A percentile compares a stretch with the other conserved stretches of the same genome.
phyloP scores from a whole-genome alignment of 2,888 invertebrate species.

The Eremobia ochroleuca region DNA sequence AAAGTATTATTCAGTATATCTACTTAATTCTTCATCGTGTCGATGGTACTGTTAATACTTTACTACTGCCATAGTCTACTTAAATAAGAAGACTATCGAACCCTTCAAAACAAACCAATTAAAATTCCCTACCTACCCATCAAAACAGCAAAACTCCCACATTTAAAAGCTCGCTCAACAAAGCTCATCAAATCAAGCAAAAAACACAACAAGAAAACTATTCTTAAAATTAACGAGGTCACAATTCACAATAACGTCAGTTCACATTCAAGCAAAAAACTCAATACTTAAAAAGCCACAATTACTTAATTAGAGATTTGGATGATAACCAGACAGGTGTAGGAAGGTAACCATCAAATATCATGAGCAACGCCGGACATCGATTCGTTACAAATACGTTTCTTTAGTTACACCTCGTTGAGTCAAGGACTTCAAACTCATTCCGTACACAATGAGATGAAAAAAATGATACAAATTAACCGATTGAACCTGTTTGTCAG shows the following conservation, averaged over 20 bases:
- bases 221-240: slow-evolving; percentile 53
- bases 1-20: neutral
- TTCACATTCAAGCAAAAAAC: slow-evolving; percentile 62
- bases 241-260: slow-evolving; percentile 61
- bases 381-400: slow-evolving; percentile 89
- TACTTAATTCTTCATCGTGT: neutral
- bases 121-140: slow-evolving; percentile 14
- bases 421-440: slow-evolving; percentile 89
- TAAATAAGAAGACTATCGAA: neutral
- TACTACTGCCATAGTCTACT: neutral
- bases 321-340: slow-evolving; percentile 86
- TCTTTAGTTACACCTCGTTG: slow-evolving; percentile 91
- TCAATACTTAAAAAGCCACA: slow-evolving; percentile 78
- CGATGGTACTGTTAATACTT: neutral
- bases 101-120: slow-evolving; percentile 11
- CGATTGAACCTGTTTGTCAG: slow-evolving; percentile 87
- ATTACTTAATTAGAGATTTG: slow-evolving; percentile 87
- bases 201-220: slow-evolving; percentile 45
- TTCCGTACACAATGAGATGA: slow-evolving; percentile 83
- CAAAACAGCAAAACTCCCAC: slow-evolving; percentile 29
- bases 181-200: slow-evolving; percentile 38
- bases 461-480: slow-evolving; percentile 88
- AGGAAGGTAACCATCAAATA: slow-evolving; percentile 79
- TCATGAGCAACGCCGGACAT: slow-evolving; percentile 85
- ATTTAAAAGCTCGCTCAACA: slow-evolving; percentile 35